These are phyloP conservation scores for Micoletzkya japonica DNA, from an alignment of 2,888 invertebrate genomes.

Conservation along the genomic window DNA sequence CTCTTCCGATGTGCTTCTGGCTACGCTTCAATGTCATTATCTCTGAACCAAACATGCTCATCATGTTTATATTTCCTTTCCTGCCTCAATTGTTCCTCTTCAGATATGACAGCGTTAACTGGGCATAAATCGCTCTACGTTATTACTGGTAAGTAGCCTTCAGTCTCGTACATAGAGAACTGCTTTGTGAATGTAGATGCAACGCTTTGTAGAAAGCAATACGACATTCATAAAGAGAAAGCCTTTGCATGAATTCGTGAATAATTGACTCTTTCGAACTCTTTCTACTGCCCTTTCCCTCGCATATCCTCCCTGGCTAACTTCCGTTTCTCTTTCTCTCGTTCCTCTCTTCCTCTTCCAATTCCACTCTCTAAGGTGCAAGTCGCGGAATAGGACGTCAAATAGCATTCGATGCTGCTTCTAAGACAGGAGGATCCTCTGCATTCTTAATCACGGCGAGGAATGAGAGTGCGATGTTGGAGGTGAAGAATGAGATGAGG, in stretches of 20 bases:
- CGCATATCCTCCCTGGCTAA: background rate
- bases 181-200: too few species aligned
- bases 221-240: too few species aligned
- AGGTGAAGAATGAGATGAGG: constrained; percentile 18
- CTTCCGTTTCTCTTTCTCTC: background rate
- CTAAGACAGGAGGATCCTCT: background rate
- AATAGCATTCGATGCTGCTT: background rate
- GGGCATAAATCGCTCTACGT: too few species aligned
- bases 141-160: too few species aligned
- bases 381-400: background rate
- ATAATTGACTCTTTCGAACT: constrained; percentile 1
- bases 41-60: background rate
- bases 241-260: too few species aligned
- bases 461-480: constrained; percentile 7
- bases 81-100: background rate
- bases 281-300: background rate
- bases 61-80: background rate
- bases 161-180: too few species aligned
- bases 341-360: background rate
- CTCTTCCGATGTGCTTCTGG: background rate
- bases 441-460: constrained; percentile 24
- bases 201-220: too few species aligned
- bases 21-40: background rate
- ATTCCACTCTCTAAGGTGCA: background rate
- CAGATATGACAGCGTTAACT: background rate